phyloP scores from a whole-genome alignment of 2,888 invertebrate species.

The Rhopalosiphum nymphaeae region DNA sequence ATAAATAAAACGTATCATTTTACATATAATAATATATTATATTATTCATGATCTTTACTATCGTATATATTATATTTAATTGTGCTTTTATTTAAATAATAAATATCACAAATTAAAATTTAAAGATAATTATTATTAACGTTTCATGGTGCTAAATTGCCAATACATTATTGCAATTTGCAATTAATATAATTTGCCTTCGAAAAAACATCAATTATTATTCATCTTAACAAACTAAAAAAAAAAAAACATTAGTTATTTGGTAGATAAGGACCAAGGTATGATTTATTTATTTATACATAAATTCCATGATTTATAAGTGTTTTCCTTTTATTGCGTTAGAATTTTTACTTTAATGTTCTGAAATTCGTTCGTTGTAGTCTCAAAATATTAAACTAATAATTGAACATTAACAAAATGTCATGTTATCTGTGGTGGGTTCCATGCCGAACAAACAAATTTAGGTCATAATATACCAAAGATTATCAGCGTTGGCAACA shows the following conservation, averaged over 20 bases:
- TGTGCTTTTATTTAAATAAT: too few relatives aligned
- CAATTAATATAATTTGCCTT: not conserved
- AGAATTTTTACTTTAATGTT: not conserved
- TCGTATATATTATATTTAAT: too few relatives aligned
- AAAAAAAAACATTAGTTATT: not conserved
- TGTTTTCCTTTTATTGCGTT: not conserved
- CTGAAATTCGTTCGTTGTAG: not conserved
- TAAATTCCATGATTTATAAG: too few relatives aligned
- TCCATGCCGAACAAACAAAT: not conserved
- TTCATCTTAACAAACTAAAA: not conserved
- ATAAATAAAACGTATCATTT: too few relatives aligned
- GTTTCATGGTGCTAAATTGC: not conserved
- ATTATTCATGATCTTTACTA: too few relatives aligned
- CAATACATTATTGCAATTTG: too few relatives aligned
- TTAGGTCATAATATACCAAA: not conserved
- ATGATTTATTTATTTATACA: too few relatives aligned
- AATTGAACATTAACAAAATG: not conserved
- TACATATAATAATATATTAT: too few relatives aligned
- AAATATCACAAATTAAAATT: too few relatives aligned
- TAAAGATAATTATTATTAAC: too few relatives aligned
- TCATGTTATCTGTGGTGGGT: not conserved
- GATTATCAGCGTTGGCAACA: slow-evolving; percentile 16
- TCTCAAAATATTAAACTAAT: not conserved
- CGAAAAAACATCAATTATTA: not conserved
- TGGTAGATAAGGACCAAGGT: too few relatives aligned